These are phyloP conservation scores for Elaphurus davidianus DNA, from an alignment of 2,113 vertebrate genomes.

Conservation along the genomic window DNA sequence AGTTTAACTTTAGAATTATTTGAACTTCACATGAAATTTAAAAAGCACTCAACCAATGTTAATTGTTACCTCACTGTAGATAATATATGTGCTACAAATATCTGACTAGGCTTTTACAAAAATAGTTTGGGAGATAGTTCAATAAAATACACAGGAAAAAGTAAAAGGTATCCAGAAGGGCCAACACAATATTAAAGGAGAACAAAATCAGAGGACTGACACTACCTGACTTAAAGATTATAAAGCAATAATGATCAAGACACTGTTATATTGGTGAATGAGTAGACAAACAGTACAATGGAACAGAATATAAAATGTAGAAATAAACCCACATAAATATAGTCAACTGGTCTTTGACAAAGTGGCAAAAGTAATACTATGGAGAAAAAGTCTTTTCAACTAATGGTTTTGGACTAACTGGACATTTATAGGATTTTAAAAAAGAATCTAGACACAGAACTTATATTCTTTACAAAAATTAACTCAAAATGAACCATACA, in stretches of 20 bases:
- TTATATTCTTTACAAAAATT: neutral
- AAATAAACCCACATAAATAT: neutral
- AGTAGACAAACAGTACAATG: neutral
- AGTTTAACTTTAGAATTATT: neutral
- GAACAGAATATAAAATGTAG: neutral
- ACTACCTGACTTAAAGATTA: neutral
- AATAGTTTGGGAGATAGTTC: neutral
- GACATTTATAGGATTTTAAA: neutral
- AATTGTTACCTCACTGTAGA: neutral
- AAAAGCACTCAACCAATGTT: neutral
- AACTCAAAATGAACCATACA: neutral
- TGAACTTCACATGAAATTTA: slow-evolving; percentile 9
- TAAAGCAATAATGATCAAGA: neutral
- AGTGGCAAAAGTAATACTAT: neutral
- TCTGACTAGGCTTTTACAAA: neutral
- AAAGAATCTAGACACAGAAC: neutral
- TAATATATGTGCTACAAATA: neutral
- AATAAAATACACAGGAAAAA: neutral
- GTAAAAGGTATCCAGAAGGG: neutral
- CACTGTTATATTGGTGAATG: neutral
- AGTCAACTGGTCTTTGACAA: neutral
- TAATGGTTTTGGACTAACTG: neutral
- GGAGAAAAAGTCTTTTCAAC: neutral
- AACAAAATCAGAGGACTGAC: neutral
- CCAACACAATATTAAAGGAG: neutral